These are phyloP conservation scores for Sitta europaea DNA, from an alignment of 2,113 vertebrate species.

Conservation along the genomic window DNA sequence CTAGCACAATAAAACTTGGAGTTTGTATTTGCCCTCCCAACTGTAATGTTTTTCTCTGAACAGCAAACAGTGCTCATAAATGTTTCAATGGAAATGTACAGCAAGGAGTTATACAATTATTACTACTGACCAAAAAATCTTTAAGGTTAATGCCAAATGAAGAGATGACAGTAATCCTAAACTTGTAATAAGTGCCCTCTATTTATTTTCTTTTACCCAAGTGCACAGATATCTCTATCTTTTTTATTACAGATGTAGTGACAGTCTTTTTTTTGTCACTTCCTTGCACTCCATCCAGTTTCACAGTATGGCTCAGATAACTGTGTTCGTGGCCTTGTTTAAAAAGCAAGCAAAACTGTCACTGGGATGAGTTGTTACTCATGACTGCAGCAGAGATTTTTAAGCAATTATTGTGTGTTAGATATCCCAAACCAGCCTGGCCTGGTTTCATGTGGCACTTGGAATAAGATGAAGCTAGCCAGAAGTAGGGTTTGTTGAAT, in stretches of 20 bases:
- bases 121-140: not conserved
- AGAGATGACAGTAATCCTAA: not conserved
- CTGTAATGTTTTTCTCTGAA: not conserved
- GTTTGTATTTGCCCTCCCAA: not conserved
- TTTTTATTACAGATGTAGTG: not conserved
- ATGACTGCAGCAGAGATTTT: not conserved
- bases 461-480: not conserved
- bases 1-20: not conserved
- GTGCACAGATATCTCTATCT: not conserved
- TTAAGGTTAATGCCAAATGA: not conserved
- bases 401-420: not conserved
- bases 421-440: not conserved
- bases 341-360: not conserved
- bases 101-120: not conserved
- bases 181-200: not conserved
- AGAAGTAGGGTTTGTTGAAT: not conserved
- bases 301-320: not conserved
- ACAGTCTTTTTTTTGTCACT: not conserved
- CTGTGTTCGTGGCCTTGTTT: not conserved
- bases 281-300: not conserved
- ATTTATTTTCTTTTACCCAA: not conserved
- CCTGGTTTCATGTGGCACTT: not conserved
- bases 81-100: not conserved
- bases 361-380: not conserved
- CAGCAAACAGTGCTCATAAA: not conserved